Evolutionary conservation across 1,140 invertebrate species (phyloP), one percentile per base, ranked within the genome.

Genomic region (Copidosoma floridanum): DNA sequence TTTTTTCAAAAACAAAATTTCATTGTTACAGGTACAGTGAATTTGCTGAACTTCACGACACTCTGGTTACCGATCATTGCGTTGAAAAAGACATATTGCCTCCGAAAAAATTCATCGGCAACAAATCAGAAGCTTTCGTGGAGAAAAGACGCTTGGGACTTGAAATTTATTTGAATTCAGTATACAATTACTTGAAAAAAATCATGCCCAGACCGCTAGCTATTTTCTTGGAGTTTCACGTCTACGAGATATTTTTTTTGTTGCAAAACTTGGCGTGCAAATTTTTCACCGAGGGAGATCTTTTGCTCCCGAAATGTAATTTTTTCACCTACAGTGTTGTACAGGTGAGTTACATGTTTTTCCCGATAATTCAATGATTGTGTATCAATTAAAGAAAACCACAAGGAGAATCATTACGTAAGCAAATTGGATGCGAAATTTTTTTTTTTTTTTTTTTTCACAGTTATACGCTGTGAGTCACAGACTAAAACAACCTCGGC

Each of bases 401-500:
- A 32, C 7, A 26, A 48, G 32, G 24, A 2, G 24, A n/a, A 35
- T 7, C 50, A 24, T 26, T n/a, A n/a, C n/a, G n/a, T n/a, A n/a
- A n/a, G n/a, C n/a, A n/a, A n/a, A n/a, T n/a, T n/a, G n/a, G n/a
- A n/a, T n/a, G n/a, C n/a, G n/a, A n/a, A n/a, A n/a, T n/a, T n/a
- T n/a, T n/a, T n/a, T n/a, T n/a, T n/a, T n/a, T n/a, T n/a, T n/a
- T n/a, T n/a, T n/a, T 72, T 61, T 85, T 88, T 52, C 83, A 97
- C 83, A 97, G 88, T 77, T 97, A 10, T 88, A 92, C 81, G 91
- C 94, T 20, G 89, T 97, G 46, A 93, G 89, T 69, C 88, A 94
- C 76, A 83, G 94, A 66, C 82, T 95, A 10, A 92, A 92, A 74
- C 85, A 93, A 65, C 90, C 93, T 1, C 92, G 93, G 75, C 90